Base-by-base conservation (phyloP, 37 sponge, comb jelly and placozoan species). In the Cliona cf. orientalis region DNA sequence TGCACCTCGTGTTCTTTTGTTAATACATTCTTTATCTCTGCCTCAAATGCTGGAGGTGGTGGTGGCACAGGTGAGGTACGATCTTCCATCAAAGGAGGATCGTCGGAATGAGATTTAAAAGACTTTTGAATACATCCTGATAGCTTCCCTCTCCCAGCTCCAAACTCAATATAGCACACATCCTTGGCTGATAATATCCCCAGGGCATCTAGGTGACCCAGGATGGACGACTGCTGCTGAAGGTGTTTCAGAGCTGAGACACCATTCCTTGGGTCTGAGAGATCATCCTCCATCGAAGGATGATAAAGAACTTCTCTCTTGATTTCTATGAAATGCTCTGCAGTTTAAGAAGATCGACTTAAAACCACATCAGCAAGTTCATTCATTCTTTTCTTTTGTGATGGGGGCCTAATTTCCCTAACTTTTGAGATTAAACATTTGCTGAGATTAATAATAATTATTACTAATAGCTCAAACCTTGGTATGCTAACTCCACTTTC, bases 101-200 rank as follows among this genome's bases (percentile, higher is more conserved):
- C n/a, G n/a, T n/a, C n/a, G n/a, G n/a, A n/a, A n/a, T n/a, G n/a
- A 23, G 61, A 66, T 72, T 23, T 58, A 40, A 68, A 28, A 2
- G 64, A 46, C 29, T n/a, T 23, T 43, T 85, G 86, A 25, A 90
- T 61, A 25, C 80, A 74, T 22, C 79, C 60, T 28, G 90, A 79
- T 39, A 90, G 57, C 66, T 90, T 90, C 21, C 82, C 88, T 81
- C 90, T 81, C 17, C 96, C 96, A 61, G 96, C 96, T 66, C 96
- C 96, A 89, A 95, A 95, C 78, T 95, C 96, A 43, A 95, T 56
- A 79, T 61, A 95, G 40, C 84, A 80, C 11, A 84, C 76, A 42
- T 82, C 73, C 7, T 39, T 34, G 14, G 72, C 25, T 21, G 33
- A 9, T 33, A 92, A 33, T 36, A 95, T 41, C 11, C 62, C 56